Base-by-base conservation (phyloP, 2,888 invertebrate genomes). In the Habroteleia sp. region DNA sequence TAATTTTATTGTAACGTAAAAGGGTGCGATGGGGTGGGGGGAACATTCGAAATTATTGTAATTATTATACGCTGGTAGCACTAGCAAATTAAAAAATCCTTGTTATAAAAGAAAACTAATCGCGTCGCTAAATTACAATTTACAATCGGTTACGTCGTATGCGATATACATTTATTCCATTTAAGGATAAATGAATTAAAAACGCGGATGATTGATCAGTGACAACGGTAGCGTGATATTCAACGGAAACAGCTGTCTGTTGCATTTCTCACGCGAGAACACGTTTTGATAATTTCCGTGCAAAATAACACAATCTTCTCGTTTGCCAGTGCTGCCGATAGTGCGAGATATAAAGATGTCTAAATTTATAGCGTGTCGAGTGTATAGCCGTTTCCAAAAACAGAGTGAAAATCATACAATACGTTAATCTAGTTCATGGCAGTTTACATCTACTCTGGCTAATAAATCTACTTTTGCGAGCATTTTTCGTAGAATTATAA, bases 381-480 rank as follows among this genome's bases (percentile, higher is more conserved):
- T 75, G 69, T 60, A n/a, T 76, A 81, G 81, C 79, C 68, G 54
- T 23, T 66, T 48, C 25, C 56, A 50, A 66, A 50, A 69, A 62
- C 23, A 66, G 37, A 62, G 52, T 65, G 58, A 66, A 73, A 77
- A 50, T 68, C 52, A 68, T 77, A 68, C 74, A 69, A 72, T 74
- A 73, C 68, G 50, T 71, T 76, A 74, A 68, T 79, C 76, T 79
- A 77, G 52, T 75, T 76, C 54, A 62, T 77, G 46, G 74, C 77
- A 78, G 68, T 56, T 52, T 75, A 71, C 77, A 79, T 72, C 77
- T 76, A 79, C 65, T 62, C 58, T 72, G 69, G 65, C 78, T 77
- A 80, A 74, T 76, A 74, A 77, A 77, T 80, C 73, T 79, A 78
- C 75, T 52, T 35, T 74, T 74, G 78, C 68, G 69, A 69, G 56